Percentiles rank a stretch among this genome's conserved stretches.
Evolutionary conservation across 2,113 vertebrate species (phyloP).

Genomic region (Numenius arquata): DNA sequence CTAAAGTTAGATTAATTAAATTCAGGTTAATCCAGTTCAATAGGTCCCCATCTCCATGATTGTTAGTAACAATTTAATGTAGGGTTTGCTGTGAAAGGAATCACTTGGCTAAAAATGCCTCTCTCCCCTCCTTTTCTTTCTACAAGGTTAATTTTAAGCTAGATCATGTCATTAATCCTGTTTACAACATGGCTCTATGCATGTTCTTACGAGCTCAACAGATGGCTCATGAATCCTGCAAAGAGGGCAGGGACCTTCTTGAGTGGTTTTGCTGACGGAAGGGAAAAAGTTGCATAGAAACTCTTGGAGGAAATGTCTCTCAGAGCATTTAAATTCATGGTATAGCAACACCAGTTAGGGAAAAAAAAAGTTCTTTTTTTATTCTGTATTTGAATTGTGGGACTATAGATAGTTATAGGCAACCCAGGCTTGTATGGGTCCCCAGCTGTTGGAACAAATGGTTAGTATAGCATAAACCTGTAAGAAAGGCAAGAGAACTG

Average conservation of each 20-base stretch:
- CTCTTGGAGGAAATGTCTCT: not conserved
- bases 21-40: not conserved
- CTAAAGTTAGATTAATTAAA: not conserved
- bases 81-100: not conserved
- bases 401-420: not conserved
- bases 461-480: not conserved
- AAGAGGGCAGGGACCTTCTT: not conserved
- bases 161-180: not conserved
- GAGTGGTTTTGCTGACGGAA: not conserved
- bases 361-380: not conserved
- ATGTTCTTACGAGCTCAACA: not conserved
- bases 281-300: not conserved
- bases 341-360: not conserved
- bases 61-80: not conserved
- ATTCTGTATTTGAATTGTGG: not conserved
- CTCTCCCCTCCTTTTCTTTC: not conserved
- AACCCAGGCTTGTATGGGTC: not conserved
- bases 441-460: not conserved
- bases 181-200: not conserved
- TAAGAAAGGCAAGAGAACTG: not conserved
- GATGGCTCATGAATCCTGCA: not conserved
- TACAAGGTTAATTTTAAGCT: not conserved
- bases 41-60: not conserved
- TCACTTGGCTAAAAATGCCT: not conserved
- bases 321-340: not conserved